These are phyloP conservation scores for Nothobranchius kuhntae DNA, from an alignment of 2,113 vertebrate species.

Conservation along the genomic window DNA sequence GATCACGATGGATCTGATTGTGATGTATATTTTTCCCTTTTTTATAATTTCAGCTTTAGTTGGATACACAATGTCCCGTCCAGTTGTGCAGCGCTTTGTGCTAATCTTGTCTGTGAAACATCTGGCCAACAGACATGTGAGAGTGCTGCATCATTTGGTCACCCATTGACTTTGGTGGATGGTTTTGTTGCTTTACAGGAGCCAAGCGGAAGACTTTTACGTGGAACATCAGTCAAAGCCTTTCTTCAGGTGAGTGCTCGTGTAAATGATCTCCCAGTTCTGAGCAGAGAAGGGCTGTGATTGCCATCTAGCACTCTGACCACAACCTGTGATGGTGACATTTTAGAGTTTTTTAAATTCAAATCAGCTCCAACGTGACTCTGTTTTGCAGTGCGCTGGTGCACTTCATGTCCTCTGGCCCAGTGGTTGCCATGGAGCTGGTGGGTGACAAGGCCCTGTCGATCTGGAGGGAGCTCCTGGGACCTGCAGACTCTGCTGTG, in stretches of 20 bases:
- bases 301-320: constrained; percentile 4
- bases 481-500: constrained; percentile 79
- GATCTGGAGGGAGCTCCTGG: constrained; percentile 86
- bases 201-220: constrained; percentile 90
- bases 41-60: no score
- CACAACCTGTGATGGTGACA: constrained; percentile 29
- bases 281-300: constrained; percentile 26
- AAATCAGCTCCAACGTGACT: neutral
- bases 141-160: constrained; percentile 25
- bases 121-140: no score
- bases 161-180: constrained; percentile 71
- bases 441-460: constrained; percentile 89
- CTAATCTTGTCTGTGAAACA: no score
- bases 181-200: constrained; percentile 81
- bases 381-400: constrained; percentile 83
- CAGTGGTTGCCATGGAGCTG: constrained; percentile 91
- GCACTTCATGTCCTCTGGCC: constrained; percentile 87
- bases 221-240: constrained; percentile 89
- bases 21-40: no score
- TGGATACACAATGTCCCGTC: no score
- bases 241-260: constrained; percentile 87
- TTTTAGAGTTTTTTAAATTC: constrained; percentile 6
- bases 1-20: no score
- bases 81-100: no score
- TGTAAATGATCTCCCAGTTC: constrained; percentile 68